Evolutionary conservation across 2,113 vertebrate genomes (phyloP).

Genomic region (Bubo blakistoni): DNA sequence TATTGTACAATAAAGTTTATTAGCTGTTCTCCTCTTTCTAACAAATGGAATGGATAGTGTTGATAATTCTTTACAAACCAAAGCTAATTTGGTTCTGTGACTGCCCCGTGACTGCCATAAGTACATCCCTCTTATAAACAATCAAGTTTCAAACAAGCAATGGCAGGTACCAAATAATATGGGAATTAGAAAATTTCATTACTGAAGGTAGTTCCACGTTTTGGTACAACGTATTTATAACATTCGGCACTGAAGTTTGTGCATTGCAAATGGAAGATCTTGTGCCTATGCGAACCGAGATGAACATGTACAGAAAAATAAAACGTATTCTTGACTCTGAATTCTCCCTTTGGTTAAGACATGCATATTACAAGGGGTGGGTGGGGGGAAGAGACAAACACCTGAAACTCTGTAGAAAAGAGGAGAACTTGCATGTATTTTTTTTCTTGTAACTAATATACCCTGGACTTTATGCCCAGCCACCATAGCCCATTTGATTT

Average conservation of each 20-base stretch:
- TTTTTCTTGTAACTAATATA: slow-evolving; percentile 62
- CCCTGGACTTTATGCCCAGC: slow-evolving; percentile 64
- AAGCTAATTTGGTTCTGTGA: slow-evolving; percentile 72
- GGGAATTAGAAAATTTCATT: slow-evolving; percentile 40
- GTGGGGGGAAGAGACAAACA: not conserved
- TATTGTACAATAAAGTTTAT: slow-evolving; percentile 84
- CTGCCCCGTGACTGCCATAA: slow-evolving; percentile 63
- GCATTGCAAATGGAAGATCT: slow-evolving; percentile 44
- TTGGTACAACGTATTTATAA: slow-evolving; percentile 32
- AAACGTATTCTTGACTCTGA: not conserved
- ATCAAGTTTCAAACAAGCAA: slow-evolving; percentile 61
- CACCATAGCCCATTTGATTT: slow-evolving; percentile 61
- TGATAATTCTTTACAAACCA: slow-evolving; percentile 79
- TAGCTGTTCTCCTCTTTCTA: slow-evolving; percentile 86
- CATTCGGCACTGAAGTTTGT: slow-evolving; percentile 49
- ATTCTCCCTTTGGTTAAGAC: slow-evolving; percentile 69
- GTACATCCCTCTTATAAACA: slow-evolving; percentile 70
- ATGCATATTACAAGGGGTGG: slow-evolving; percentile 60
- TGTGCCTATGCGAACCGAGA: slow-evolving; percentile 48
- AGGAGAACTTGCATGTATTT: slow-evolving; percentile 74
- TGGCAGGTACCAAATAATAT: slow-evolving; percentile 55
- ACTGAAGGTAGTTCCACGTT: slow-evolving; percentile 33
- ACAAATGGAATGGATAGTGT: slow-evolving; percentile 84
- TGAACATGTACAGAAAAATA: slow-evolving; percentile 50
- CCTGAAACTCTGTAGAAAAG: slow-evolving; percentile 68